Evolutionary conservation across 2,113 vertebrate species (phyloP), one percentile per base, ranked within the genome.

Genomic region (Dipodomys ordii): DNA sequence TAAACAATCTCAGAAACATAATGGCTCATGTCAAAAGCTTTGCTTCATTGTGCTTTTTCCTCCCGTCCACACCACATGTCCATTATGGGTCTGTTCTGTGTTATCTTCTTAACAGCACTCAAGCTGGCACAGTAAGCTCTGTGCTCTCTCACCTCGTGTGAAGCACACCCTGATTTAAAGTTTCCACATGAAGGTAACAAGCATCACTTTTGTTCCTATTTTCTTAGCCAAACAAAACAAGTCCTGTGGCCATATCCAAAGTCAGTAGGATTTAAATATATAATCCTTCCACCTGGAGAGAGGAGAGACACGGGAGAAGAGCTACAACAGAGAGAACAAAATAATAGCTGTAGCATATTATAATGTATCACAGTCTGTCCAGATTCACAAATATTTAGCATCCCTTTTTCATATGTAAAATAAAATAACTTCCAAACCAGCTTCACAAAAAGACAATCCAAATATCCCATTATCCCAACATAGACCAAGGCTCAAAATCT

Each of bases 181-280:
- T 68, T 92, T 68, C 13, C 27, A 49, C n/a, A 64, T n/a, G 57
- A 39, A 87, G 85, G 32, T 79, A 30, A 60, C 60, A 87, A 49
- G 39, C 8, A 12, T 71, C 57, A 91, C n/a, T 90, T 94, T 90
- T 71, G 16, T 71, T 57, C 39, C 74, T 46, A 74, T 89, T 87
- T 78, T 80, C 92, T 84, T 91, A 35, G 39, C 71, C 57, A 91
- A 77, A 89, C 39, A 82, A 72, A 92, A 60, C 20, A 91, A 76
- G 46, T 57, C 23, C 32, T 49, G 46, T n/a, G 22, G 32, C 25
- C 69, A 85, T 69, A 53, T 65, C 65, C 62, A 32, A 86, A 0
- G 44, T 73, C 46, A 81, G 22, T 91, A 35, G 15, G 32, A 92
- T 94, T 88, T 44, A 28, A 89, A 82, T 67, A 81, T 1, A 49